Evolutionary conservation across 2,888 invertebrate species (phyloP).

Genomic region (Ariolimax columbianus): DNA sequence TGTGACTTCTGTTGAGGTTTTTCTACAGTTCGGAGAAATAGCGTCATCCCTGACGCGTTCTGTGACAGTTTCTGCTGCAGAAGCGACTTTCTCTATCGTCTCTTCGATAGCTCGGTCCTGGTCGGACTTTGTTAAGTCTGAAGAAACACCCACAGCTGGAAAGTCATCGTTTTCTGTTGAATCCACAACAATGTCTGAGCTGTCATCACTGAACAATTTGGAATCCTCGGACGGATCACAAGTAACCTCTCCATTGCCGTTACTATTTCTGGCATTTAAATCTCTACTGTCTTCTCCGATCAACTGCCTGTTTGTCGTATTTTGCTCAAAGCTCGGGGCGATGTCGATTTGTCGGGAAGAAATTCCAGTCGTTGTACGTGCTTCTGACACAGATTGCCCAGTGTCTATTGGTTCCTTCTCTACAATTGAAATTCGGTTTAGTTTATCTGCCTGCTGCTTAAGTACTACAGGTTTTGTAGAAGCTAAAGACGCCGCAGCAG

Average conservation of each 20-base stretch:
- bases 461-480: constrained; percentile 11
- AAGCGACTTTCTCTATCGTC: constrained; percentile 40
- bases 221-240: background rate
- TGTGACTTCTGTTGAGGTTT: background rate
- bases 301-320: background rate
- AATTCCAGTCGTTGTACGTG: background rate
- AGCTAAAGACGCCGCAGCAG: constrained; percentile 47
- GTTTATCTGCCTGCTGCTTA: constrained; percentile 27
- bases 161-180: constrained; percentile 48
- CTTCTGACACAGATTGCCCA: background rate
- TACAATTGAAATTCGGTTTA: background rate
- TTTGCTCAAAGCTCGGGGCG: background rate
- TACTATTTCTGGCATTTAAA: background rate
- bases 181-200: constrained; percentile 45
- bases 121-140: constrained; percentile 6
- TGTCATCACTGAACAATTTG: constrained; percentile 23
- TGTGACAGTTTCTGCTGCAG: background rate
- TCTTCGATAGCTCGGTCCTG: constrained; percentile 39
- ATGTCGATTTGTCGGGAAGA: background rate
- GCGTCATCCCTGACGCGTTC: background rate
- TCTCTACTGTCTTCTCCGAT: background rate
- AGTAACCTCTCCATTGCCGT: background rate
- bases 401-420: background rate
- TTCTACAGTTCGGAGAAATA: background rate
- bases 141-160: background rate